Conservation (phyloP, 2,888 invertebrate genomes). For the Rhagophthalmus giganteus region DNA sequence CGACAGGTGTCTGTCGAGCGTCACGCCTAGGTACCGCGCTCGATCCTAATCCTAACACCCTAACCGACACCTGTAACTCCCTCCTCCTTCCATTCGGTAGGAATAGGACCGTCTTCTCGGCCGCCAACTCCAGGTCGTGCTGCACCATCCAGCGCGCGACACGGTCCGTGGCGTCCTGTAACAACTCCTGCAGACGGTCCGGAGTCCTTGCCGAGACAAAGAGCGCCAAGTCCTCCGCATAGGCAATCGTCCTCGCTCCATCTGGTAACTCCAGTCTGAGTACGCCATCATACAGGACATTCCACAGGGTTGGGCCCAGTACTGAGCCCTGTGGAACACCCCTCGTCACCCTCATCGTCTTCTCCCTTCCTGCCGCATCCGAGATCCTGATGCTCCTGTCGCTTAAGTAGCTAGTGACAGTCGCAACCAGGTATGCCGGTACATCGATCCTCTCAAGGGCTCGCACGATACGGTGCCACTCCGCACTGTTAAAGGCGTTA, state of each 20-base stretch:
- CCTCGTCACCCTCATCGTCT: neutral
- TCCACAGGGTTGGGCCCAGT: conserved; percentile 11
- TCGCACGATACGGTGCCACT: neutral
- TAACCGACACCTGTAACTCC: neutral
- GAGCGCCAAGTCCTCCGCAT: conserved; percentile 12
- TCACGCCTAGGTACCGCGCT: neutral
- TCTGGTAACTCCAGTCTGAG: conserved; percentile 9
- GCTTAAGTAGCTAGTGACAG: neutral
- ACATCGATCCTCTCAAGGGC: neutral
- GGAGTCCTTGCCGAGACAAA: neutral
- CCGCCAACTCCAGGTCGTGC: neutral
- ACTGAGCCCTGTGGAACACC: conserved; percentile 10
- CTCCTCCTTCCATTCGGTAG: neutral
- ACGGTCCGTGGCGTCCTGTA: no score
- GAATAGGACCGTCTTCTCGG: neutral
- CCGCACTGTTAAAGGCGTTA: neutral
- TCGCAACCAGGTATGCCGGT: neutral
- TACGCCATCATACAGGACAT: conserved; percentile 2
- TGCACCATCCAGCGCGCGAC: neutral
- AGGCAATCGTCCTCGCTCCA: conserved; percentile 11
- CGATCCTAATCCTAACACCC: neutral
- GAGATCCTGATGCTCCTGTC: neutral
- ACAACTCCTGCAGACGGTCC: neutral
- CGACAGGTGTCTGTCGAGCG: neutral
- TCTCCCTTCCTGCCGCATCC: neutral